Percentiles rank a stretch among this genome's conserved stretches.
These are phyloP conservation scores for Lepidotrigona ventralis DNA, from an alignment of 1,140 invertebrate species.

Conservation along the genomic window DNA sequence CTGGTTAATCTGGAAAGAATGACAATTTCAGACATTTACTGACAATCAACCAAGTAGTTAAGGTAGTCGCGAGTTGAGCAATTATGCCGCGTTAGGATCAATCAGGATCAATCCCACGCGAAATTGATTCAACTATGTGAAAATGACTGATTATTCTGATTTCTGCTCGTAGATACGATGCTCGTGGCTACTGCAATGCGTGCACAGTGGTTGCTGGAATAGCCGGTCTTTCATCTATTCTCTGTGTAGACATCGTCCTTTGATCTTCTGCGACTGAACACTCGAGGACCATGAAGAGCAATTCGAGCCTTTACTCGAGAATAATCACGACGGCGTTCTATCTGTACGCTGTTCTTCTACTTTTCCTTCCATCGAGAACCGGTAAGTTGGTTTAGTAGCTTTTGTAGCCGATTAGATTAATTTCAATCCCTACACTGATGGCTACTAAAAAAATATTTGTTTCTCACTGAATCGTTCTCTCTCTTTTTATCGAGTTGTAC, in stretches of 20 bases:
- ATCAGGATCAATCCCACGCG: conserved; percentile 47
- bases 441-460: neutral
- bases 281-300: conserved; percentile 66
- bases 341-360: conserved; percentile 63
- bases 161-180: conserved; percentile 65
- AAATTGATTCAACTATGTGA: conserved; percentile 56
- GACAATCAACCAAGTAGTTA: conserved; percentile 27
- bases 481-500: neutral
- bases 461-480: neutral
- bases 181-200: conserved; percentile 68
- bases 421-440: neutral
- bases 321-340: conserved; percentile 49
- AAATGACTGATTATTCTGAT: conserved; percentile 60
- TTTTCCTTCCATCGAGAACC: conserved; percentile 68
- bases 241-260: conserved; percentile 9
- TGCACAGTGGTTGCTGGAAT: conserved; percentile 63
- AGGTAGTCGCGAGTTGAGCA: conserved; percentile 9
- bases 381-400: conserved; percentile 57
- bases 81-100: conserved; percentile 53
- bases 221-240: conserved; percentile 24
- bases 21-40: conserved; percentile 20
- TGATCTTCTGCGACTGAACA: conserved; percentile 34
- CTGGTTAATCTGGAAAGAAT: conserved; percentile 6
- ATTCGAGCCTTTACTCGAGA: conserved; percentile 53
- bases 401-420: neutral